These are phyloP conservation scores for Gymnorhina tibicen DNA, from an alignment of 2,113 vertebrate species.

Conservation along the genomic window DNA sequence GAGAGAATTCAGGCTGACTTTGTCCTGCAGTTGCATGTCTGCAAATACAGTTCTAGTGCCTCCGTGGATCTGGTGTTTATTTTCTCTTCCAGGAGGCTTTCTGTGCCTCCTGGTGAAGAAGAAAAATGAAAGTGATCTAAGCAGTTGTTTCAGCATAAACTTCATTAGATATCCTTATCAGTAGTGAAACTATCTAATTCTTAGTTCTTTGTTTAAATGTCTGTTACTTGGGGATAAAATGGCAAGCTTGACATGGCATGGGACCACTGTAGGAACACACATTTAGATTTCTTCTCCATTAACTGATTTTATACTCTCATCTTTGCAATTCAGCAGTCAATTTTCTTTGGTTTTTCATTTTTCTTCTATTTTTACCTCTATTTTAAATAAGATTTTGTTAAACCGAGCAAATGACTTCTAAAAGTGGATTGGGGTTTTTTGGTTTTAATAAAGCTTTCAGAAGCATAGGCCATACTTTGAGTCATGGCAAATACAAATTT, in stretches of 20 bases:
- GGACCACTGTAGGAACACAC: neutral
- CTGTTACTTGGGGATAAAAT: neutral
- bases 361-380: neutral
- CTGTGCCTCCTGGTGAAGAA: neutral
- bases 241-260: neutral
- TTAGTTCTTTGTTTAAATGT: neutral
- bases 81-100: neutral
- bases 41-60: neutral
- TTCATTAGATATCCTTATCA: neutral
- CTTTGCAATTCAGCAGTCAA: neutral
- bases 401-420: neutral
- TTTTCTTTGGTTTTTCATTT: neutral
- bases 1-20: neutral
- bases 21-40: neutral
- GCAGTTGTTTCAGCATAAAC: neutral
- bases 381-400: neutral
- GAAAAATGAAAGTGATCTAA: neutral
- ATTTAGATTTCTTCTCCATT: neutral
- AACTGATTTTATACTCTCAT: neutral
- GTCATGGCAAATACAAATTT: neutral
- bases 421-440: neutral
- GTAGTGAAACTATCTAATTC: neutral
- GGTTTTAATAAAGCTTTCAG: neutral
- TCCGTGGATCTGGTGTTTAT: neutral
- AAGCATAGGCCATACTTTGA: neutral